Percentiles rank a stretch among this genome's conserved stretches.
phyloP scores from a whole-genome alignment of 2,888 invertebrate species.

The Eupithecia pulchellata region DNA sequence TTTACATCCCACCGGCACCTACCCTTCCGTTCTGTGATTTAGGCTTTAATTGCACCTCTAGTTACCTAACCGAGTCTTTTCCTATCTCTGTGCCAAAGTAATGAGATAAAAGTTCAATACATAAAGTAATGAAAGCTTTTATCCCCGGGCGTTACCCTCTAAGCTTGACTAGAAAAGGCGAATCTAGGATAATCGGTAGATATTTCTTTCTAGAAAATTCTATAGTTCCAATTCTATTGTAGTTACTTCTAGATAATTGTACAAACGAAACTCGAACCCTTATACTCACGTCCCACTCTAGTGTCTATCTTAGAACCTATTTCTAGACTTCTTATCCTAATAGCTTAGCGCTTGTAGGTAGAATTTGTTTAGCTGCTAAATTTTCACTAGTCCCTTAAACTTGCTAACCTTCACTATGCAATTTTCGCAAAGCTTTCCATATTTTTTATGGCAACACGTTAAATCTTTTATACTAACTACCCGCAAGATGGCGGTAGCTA shows the following conservation, averaged over 20 bases:
- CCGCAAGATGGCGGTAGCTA: constrained; percentile 4
- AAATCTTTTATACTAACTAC: background rate
- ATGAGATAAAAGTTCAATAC: constrained; percentile 56
- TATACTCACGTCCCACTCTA: constrained; percentile 82
- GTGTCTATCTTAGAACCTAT: constrained; percentile 63
- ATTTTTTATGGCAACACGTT: background rate
- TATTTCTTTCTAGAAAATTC: constrained; percentile 64
- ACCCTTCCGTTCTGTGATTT: constrained; percentile 82
- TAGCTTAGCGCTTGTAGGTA: constrained; percentile 40
- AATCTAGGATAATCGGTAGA: constrained; percentile 54
- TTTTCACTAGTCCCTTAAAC: constrained; percentile 9
- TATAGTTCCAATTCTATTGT: constrained; percentile 63
- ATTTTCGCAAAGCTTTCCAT: constrained; percentile 14
- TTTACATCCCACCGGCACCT: constrained; percentile 77
- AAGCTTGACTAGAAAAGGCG: constrained; percentile 30
- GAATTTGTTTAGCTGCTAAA: constrained; percentile 14
- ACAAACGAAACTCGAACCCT: constrained; percentile 75
- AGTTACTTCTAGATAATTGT: constrained; percentile 72
- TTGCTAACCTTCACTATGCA: background rate
- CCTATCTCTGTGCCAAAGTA: constrained; percentile 79
- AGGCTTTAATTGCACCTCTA: constrained; percentile 75
- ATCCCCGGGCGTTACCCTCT: constrained; percentile 6
- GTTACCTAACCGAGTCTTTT: constrained; percentile 63
- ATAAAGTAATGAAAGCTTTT: constrained; percentile 22
- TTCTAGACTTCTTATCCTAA: constrained; percentile 48